Base-by-base conservation (phyloP, 2,797 vertebrate genomes). In the Pelochelys cantorii region DNA sequence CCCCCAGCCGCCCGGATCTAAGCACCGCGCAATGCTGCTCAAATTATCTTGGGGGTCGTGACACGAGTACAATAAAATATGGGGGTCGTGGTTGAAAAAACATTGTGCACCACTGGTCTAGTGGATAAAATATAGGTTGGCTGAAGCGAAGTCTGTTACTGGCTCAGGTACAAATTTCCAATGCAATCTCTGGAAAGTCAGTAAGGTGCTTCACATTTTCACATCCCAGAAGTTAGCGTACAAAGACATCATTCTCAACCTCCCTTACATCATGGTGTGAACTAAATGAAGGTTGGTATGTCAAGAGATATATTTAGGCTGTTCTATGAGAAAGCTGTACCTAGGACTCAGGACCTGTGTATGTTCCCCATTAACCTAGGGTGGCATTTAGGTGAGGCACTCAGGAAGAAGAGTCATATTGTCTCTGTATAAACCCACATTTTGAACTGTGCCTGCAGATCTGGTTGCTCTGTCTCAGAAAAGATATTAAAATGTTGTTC, bases 271-370 rank as follows among this genome's bases (percentile, higher is more conserved):
- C 29, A 65, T n/a, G 29, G 29, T 65, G 60, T 65, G 60, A 95
- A 8, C 27, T 83, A 81, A 78, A 91, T 37, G 60, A 85, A 6
- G 11, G 5, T 71, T 29, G 37, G 11, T 95, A 87, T 90, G 23
- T 12, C 31, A 83, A 4, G 3, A 22, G 5, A 74, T 65, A 92
- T 86, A 18, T 87, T 90, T 11, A 29, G 48, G n/a, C 23, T 7
- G 92, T 54, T 85, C 62, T 65, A 29, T 65, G 62, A 65, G 15
- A 65, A 34, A 65, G 31, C 31, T 65, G 62, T 31, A 65, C 62
- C 62, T 65, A 65, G 77, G 80, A 54, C 8, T 78, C 74, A 77
- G 48, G 62, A n/a, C 31, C 62, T 65, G 31, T n/a, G 2, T 20
- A 13, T 52, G 3, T 20, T 65, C 57, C 83, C 68, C 55, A 34